Evolutionary conservation across 2,113 vertebrate species (phyloP).

Genomic region (Oryzias woworae): DNA sequence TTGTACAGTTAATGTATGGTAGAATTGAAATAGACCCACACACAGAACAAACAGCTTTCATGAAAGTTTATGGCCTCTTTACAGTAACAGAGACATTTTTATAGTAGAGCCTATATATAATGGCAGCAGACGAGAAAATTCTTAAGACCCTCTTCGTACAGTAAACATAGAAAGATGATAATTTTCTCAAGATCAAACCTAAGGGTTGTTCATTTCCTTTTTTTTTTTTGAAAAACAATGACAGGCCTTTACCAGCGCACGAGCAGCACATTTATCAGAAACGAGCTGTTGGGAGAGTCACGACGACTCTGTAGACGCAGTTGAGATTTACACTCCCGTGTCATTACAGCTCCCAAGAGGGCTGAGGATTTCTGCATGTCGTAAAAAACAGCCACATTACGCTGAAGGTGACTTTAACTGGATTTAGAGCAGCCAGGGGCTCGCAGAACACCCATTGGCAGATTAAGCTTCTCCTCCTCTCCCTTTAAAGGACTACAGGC

Average conservation of each 20-base stretch:
- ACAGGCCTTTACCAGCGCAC: constrained; percentile 54
- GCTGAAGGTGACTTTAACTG: constrained; percentile 83
- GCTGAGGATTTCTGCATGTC: constrained; percentile 73
- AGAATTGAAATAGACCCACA: neutral
- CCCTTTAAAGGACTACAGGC: constrained; percentile 66
- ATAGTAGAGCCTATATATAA: constrained; percentile 12
- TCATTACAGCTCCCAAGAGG: constrained; percentile 70
- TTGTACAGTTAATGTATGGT: too few relatives aligned
- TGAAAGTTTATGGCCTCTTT: neutral
- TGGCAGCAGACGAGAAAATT: constrained; percentile 10
- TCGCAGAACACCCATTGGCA: constrained; percentile 63
- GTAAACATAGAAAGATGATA: constrained; percentile 26
- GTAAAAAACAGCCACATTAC: constrained; percentile 77
- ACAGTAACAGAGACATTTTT: constrained; percentile 2
- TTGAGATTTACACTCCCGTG: constrained; percentile 75
- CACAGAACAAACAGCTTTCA: neutral
- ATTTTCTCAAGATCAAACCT: constrained; percentile 47
- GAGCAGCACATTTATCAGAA: constrained; percentile 66
- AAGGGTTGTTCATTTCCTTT: constrained; percentile 58
- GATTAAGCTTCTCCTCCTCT: constrained; percentile 72
- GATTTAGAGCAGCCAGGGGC: constrained; percentile 72
- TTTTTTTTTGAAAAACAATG: constrained; percentile 72
- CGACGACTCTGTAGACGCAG: constrained; percentile 66
- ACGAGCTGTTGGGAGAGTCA: constrained; percentile 60
- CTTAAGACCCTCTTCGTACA: constrained; percentile 15